phyloP scores from a whole-genome alignment of 2,797 vertebrate species.

The Molossus molossus region DNA sequence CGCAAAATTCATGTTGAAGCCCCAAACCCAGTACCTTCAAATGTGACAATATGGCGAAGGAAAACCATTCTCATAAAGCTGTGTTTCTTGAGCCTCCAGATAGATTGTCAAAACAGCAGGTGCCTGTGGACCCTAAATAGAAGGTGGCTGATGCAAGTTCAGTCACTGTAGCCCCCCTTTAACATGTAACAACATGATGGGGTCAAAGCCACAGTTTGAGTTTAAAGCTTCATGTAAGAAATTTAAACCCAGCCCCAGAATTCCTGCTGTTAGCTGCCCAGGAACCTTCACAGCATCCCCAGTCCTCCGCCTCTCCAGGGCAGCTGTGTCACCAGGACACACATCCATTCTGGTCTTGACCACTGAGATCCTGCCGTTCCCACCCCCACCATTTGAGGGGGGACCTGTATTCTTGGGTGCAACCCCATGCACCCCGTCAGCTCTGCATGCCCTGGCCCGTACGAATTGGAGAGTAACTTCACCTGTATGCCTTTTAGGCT shows the following conservation, averaged over 20 bases:
- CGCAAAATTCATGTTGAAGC: background rate
- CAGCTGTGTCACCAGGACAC: background rate
- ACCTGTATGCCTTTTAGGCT: background rate
- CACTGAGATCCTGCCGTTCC: too few relatives aligned
- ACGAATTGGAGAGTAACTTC: background rate
- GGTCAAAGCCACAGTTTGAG: background rate
- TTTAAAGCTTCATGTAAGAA: background rate
- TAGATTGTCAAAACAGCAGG: background rate
- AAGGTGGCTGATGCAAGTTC: background rate
- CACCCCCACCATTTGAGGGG: background rate
- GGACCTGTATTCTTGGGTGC: rapidly evolving
- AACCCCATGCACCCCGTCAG: background rate
- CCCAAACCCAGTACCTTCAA: background rate
- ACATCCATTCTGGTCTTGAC: background rate
- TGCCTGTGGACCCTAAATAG: background rate
- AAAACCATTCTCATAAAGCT: background rate
- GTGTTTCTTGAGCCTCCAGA: background rate
- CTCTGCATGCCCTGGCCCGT: rapidly evolving
- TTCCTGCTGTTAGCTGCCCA: background rate
- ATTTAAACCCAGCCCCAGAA: background rate
- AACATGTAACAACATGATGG: background rate
- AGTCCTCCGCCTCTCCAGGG: background rate
- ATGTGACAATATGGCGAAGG: background rate
- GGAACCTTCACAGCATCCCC: background rate
- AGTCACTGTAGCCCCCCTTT: too few relatives aligned